Base-by-base conservation (phyloP, 2,888 invertebrate genomes). In the Temnothorax rugatulus region DNA sequence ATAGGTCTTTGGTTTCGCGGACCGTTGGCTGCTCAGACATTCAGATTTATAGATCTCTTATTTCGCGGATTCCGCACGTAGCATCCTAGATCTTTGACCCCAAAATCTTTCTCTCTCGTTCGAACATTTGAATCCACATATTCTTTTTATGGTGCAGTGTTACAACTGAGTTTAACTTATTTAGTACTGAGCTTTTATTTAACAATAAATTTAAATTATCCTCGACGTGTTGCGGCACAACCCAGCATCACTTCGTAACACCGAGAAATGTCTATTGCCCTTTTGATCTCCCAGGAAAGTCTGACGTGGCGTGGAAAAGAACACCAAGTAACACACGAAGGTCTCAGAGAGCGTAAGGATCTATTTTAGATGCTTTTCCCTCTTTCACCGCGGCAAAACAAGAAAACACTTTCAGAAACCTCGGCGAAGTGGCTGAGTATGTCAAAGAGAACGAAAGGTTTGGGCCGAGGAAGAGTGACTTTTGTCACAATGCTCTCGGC, bases 351-450 rank as follows among this genome's bases (percentile, higher is more conserved):
- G 13, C n/a, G 18, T 18, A n/a, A 50, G 18, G 47, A 68, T 68
- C 44, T 68, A 57, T 57, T 77, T 69, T 68, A 29, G 57, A 68
- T 77, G 29, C 54, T 38, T 77, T 75, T 68, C 21, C 44, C 57
- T 44, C 34, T 34, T 47, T 34, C 61, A 9, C 15, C 21, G 57
- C 54, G 18, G 9, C 21, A 41, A 77, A 77, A 77, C 77, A 77
- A 77, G 77, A 34, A 77, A 77, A 77, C 44, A 77, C 77, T 77
- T 57, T 77, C 18, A 77, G 77, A 57, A 34, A 68, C 11, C 69
- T 15, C 54, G 54, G 44, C 18, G 29, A 64, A 15, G 9, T 25
- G 9, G 57, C 54, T n/a, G 38, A 47, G 57, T 21, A 77, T n/a
- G 41, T 38, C 47, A 44, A 47, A 38, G 73, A 25, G 15, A 34